Conservation (phyloP, 2,113 vertebrate species). For the Gila orcuttii region DNA sequence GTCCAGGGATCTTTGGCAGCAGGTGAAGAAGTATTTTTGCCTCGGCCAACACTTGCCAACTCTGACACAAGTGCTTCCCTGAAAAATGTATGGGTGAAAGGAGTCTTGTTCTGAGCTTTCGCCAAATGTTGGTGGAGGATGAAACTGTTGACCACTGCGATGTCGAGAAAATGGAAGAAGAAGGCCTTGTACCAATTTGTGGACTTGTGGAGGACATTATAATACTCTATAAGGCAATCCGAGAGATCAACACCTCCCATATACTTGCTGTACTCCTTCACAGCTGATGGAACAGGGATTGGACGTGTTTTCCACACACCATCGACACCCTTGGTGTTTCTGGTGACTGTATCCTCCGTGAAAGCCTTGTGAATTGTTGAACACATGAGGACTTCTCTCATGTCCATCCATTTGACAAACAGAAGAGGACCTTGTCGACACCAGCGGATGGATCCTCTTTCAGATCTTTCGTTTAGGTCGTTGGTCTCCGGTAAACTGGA, state of each 20-base stretch:
- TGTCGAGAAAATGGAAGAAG: constrained; percentile 48
- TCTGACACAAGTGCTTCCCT: constrained; percentile 19
- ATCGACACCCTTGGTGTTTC: not conserved
- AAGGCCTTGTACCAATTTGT: constrained; percentile 49
- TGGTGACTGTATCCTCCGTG: not conserved
- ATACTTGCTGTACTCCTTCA: constrained; percentile 22
- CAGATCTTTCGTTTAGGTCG: constrained; percentile 49
- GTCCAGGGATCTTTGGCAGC: not conserved
- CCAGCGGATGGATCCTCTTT: constrained; percentile 42
- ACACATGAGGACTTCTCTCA: constrained; percentile 39
- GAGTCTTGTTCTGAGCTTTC: not conserved
- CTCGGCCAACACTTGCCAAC: not conserved
- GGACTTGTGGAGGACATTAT: constrained; percentile 40
- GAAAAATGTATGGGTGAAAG: not conserved
- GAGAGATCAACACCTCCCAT: constrained; percentile 16
- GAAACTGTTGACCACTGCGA: constrained; percentile 43
- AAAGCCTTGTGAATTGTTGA: constrained; percentile 42
- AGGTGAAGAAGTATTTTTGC: no score
- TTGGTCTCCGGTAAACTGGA: not conserved
- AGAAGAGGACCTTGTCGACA: constrained; percentile 3
- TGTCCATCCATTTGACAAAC: constrained; percentile 50
- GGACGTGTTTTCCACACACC: not conserved
- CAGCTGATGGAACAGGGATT: constrained; percentile 6
- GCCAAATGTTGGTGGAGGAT: constrained; percentile 23
- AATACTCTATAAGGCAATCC: constrained; percentile 11